Base-by-base conservation (phyloP, 2,888 invertebrate species). In the Nomada fabriciana region DNA sequence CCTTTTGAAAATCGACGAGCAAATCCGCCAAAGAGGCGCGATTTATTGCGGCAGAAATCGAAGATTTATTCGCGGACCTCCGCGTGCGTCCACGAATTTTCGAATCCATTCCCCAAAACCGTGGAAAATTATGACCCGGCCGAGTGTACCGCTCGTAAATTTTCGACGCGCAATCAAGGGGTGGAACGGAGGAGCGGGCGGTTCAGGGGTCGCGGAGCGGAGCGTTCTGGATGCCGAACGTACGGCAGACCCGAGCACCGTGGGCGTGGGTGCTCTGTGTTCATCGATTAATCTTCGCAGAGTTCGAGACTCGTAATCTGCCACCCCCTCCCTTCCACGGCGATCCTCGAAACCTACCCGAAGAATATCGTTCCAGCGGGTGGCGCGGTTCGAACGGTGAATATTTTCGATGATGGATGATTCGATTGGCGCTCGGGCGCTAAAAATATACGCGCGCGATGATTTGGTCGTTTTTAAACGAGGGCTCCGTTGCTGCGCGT, bases 61-160 rank as follows among this genome's bases (percentile, higher is more conserved):
- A 57, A 43, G 64, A 79, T 79, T 79, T 77, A 78, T 70, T 55
- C 61, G 50, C 13, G 13, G 13, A 23, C 67, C 18, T 7, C 11
- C 1, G 15, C 23, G 25, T n/a, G 69, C 25, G 78, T 78, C 79
- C 67, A 53, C 59, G 60, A 42, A 61, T 29, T 69, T 57, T 80
- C 64, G 80, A 70, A 80, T 64, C 73, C 81, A 80, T 80, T 80
- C 69, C 47, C 57, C 20, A 20, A 80, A 81, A 80, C 69, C 73
- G 18, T 68, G 80, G 77, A 76, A 83, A 82, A 83, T 83, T 82
- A 83, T 83, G 78, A 73, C 71, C 78, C 50, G 64, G 65, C 23
- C 69, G 81, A 83, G 84, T 76, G 83, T 83, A 74, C 73, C 57
- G 79, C 79, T 87, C 84, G 81, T 86, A 79, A 87, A 86, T 85